Base-by-base conservation (phyloP, 2,888 invertebrate genomes). In the Plemyria rubiginata region DNA sequence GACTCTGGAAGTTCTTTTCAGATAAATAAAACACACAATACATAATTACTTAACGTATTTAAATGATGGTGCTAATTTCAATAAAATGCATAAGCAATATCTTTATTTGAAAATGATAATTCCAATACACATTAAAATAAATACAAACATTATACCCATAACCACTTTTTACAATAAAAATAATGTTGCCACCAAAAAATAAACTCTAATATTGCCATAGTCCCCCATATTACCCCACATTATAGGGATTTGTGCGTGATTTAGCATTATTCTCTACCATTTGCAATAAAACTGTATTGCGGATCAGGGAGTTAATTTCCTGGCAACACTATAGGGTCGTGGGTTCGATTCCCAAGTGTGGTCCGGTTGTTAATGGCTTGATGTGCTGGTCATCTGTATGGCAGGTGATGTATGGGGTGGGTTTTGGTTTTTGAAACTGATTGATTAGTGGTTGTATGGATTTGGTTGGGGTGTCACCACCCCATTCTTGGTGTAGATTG, bases 261-360 rank as follows among this genome's bases (percentile, higher is more conserved):
- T 86, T 89, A 87, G 79, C 85, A 86, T 87, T 88, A 88, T 85
- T 81, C 76, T 78, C 70, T 65, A 76, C 85, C 82, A 81, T 87
- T 86, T 82, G 88, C 89, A 87, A 88, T 89, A 89, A 88, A 87
- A 87, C 80, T 80, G 83, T 83, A 85, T 82, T 81, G 85, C 78
- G 87, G 86, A 85, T 86, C 79, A 82, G 75, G 70, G 70, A 68
- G 86, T 84, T 89, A 86, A 89, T 90, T 87, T 70, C 36, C 50
- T 79, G 78, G 83, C 75, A 77, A 73, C 74, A 73, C 72, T 61
- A 74, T 22, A 36, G 55, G 59, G 65, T 62, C 62, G 68, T 68
- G 49, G 70, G 70, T 81, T 82, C 70, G 73, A 81, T 75, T 86
- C 87, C 87, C 87, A 74, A 70, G 80, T 77, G 85, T 41, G 43